Percentiles rank a stretch among this genome's conserved stretches.
These are phyloP conservation scores for Trachurus trachurus DNA, from an alignment of 2,797 vertebrate genomes.

Conservation along the genomic window DNA sequence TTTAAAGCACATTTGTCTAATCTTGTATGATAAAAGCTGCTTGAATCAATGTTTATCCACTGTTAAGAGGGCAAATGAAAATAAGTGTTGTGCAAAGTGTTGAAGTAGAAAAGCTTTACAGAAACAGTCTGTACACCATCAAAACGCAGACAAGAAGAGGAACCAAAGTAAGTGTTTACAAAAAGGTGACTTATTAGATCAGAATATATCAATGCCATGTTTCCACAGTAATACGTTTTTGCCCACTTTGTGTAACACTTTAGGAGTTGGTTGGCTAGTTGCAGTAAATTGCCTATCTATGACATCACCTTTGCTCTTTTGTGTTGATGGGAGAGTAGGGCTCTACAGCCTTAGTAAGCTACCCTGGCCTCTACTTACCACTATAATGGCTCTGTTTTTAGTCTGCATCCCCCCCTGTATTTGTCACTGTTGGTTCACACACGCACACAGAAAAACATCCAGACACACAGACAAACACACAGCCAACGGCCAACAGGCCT, in stretches of 20 bases:
- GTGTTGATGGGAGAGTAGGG: conserved; percentile 38
- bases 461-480: conserved; percentile 40
- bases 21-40: neutral
- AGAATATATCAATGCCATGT: neutral
- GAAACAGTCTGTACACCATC: no score
- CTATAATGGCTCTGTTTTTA: conserved; percentile 72
- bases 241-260: no score
- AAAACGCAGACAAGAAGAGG: no score
- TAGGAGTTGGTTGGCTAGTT: no score
- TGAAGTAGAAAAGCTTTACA: no score
- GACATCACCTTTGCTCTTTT: conserved; percentile 58
- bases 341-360: conserved; percentile 43
- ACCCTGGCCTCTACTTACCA: conserved; percentile 77
- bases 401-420: conserved; percentile 60
- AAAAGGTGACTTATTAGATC: no score
- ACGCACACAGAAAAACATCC: conserved; percentile 46
- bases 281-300: conserved; percentile 45
- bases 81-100: neutral
- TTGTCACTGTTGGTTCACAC: conserved; percentile 68
- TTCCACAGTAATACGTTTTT: neutral
- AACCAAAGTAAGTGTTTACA: no score
- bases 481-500: conserved; percentile 64
- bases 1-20: neutral
- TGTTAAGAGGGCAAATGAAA: neutral
- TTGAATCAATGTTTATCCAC: neutral